A percentile compares a stretch with the other conserved stretches of the same genome.
phyloP scores from a whole-genome alignment of 1,140 invertebrate species.

The Apis cerana region DNA sequence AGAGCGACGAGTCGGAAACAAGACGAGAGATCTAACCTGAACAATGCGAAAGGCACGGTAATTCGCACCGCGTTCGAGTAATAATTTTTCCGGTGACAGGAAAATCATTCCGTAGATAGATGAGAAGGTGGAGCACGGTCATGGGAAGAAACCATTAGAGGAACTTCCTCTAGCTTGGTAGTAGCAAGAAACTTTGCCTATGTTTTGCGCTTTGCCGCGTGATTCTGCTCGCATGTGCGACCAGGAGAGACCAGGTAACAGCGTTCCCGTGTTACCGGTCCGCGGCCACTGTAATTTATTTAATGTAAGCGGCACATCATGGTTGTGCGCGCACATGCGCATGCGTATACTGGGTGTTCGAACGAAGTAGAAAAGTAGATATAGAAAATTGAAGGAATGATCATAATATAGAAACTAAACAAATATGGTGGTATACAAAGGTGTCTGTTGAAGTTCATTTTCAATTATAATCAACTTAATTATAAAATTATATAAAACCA shows the following conservation, averaged over 20 bases:
- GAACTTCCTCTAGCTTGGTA: constrained; percentile 56
- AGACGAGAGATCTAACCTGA: not conserved
- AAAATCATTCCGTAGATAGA: constrained; percentile 41
- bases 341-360: constrained; percentile 3
- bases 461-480: too few relatives aligned
- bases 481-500: too few relatives aligned
- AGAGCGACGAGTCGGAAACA: not conserved
- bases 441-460: too few relatives aligned
- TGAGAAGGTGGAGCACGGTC: constrained; percentile 62
- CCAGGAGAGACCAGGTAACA: constrained; percentile 67
- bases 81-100: constrained; percentile 56
- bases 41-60: constrained; percentile 21
- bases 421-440: not conserved
- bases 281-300: constrained; percentile 73
- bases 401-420: too few relatives aligned
- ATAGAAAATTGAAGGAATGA: too few relatives aligned
- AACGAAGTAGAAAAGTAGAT: too few relatives aligned
- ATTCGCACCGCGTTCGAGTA: constrained; percentile 15
- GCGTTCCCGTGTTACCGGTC: constrained; percentile 75
- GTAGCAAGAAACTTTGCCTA: constrained; percentile 48
- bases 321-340: constrained; percentile 8
- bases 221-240: constrained; percentile 21
- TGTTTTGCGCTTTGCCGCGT: constrained; percentile 9
- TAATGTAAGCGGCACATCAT: constrained; percentile 68
- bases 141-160: constrained; percentile 67